Base-by-base conservation (phyloP, 2,888 invertebrate genomes). In the Diaprepes abbreviatus region DNA sequence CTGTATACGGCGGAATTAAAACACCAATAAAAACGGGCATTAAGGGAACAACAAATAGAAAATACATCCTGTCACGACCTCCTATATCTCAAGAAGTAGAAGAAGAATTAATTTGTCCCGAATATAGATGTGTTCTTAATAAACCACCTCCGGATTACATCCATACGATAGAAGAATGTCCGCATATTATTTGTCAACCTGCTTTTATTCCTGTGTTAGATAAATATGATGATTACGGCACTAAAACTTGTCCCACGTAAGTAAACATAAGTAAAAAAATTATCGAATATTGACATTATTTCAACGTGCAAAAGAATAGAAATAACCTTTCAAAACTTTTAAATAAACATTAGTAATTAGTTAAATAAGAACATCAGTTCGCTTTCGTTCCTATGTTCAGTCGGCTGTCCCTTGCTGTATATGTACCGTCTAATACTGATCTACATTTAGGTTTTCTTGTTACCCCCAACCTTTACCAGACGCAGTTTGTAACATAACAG, bases 401-500 rank as follows among this genome's bases (percentile, higher is more conserved):
- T n/a, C n/a, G n/a, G n/a, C n/a, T n/a, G n/a, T n/a, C n/a, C n/a
- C n/a, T n/a, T n/a, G n/a, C n/a, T n/a, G n/a, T n/a, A n/a, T n/a
- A n/a, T n/a, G n/a, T n/a, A n/a, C n/a, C n/a, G n/a, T n/a, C n/a
- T n/a, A n/a, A n/a, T n/a, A n/a, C n/a, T n/a, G n/a, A n/a, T n/a
- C n/a, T n/a, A n/a, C n/a, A n/a, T 79, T 69, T 76, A 89, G 89
- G 71, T 92, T 91, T 80, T 85, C 86, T 0, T 93, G 93, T 77
- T 87, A 88, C 45, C 89, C 90, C 1, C 88, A 89, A 0, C 87
- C 88, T 0, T 87, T 89, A 36, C 88, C 88, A 0, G 91, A 91
- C 66, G 89, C 88, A 31, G 87, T 88, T 10, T 93, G 93, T 80
- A 89, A 89, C 77, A 85, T 94, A n/a, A 91, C 91, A 0, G 93